These are phyloP conservation scores for Oophaga pumilio DNA, from an alignment of 2,113 vertebrate species.

Conservation along the genomic window DNA sequence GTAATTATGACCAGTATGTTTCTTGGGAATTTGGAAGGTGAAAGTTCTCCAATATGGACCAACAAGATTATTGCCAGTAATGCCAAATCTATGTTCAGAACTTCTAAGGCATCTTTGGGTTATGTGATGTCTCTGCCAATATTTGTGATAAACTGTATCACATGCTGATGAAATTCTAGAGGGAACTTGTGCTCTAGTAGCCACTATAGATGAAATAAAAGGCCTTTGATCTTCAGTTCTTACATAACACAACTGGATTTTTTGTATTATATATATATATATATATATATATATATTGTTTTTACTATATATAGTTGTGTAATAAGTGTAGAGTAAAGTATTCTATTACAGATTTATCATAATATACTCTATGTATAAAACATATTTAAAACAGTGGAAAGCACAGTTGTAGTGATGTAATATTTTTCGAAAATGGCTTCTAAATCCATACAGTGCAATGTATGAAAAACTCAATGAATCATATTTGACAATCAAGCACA, in stretches of 20 bases:
- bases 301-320: not conserved
- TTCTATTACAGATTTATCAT: not conserved
- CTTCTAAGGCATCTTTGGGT: conserved; percentile 18
- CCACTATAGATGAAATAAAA: conserved; percentile 2
- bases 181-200: not conserved
- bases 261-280: not conserved
- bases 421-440: not conserved
- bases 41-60: conserved; percentile 37
- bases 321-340: not conserved
- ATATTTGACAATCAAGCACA: not conserved
- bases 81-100: conserved; percentile 3
- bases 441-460: not conserved
- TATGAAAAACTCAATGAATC: not conserved
- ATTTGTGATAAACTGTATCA: conserved; percentile 23
- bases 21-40: not conserved
- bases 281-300: not conserved
- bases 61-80: conserved; percentile 25
- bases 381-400: not conserved
- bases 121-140: conserved; percentile 42
- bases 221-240: not conserved
- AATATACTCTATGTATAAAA: too few species aligned
- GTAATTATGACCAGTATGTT: not conserved
- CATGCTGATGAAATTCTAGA: conserved; percentile 23
- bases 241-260: not conserved
- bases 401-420: not conserved